phyloP scores from a whole-genome alignment of 1,140 invertebrate genomes.

The Chironomus tepperi region DNA sequence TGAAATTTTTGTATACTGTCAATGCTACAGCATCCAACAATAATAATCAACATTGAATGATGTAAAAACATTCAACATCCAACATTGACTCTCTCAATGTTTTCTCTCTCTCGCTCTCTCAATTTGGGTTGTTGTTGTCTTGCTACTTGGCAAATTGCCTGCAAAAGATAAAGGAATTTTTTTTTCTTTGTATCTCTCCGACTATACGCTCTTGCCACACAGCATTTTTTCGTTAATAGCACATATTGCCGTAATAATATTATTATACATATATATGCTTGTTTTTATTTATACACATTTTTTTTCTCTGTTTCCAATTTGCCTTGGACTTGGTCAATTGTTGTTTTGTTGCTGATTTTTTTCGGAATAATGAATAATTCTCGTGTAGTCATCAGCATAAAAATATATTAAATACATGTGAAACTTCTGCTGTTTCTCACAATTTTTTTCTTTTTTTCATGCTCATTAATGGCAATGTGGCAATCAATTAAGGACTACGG shows the following conservation, averaged over 20 bases:
- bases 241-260: slow-evolving; percentile 22
- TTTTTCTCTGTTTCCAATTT: slow-evolving; percentile 1
- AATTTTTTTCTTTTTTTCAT: no score
- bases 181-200: not conserved
- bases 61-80: not conserved
- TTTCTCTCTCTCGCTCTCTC: not conserved
- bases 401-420: not conserved
- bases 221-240: slow-evolving; percentile 15
- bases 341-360: not conserved
- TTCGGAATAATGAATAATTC: not conserved
- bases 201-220: not conserved
- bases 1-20: not conserved
- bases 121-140: not conserved
- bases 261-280: not conserved
- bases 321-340: not conserved
- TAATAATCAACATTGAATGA: not conserved
- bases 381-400: not conserved
- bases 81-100: not conserved
- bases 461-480: not conserved
- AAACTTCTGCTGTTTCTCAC: no score
- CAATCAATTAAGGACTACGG: not conserved
- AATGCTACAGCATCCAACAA: slow-evolving; percentile 7
- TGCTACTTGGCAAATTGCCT: slow-evolving; percentile 16
- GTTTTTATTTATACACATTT: not conserved
- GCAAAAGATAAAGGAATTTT: slow-evolving; percentile 17